A percentile compares a stretch with the other conserved stretches of the same genome.
Conservation (phyloP, 1,140 invertebrate genomes). For the Drosophila aff. region DNA sequence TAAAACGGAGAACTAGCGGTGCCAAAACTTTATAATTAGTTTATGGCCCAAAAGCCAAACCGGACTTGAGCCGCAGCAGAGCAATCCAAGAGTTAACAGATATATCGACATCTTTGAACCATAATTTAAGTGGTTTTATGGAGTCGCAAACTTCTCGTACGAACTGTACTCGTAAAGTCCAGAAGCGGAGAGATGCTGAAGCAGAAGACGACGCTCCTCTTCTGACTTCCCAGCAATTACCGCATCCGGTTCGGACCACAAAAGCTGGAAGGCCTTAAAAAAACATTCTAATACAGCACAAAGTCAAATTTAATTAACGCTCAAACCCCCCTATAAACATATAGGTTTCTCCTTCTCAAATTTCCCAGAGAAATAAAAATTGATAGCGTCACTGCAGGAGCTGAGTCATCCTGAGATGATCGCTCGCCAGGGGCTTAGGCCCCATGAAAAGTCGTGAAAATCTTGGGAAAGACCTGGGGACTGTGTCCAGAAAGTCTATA, state of each 20-base stretch:
- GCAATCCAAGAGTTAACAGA: not conserved
- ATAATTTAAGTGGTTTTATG: conserved; percentile 25
- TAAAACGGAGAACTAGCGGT: conserved; percentile 7
- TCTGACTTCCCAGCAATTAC: conserved; percentile 60
- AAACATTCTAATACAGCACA: conserved; percentile 29
- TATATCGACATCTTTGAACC: conserved; percentile 3
- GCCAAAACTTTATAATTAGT: conserved; percentile 7
- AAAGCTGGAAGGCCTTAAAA: conserved; percentile 34
- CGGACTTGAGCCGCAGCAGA: not conserved
- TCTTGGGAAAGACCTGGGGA: not conserved
- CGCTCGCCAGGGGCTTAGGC: not conserved
- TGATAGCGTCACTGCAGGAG: conserved; percentile 13
- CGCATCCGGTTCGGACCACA: conserved; percentile 75
- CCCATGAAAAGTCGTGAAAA: conserved; percentile 6
- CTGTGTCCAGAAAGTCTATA: conserved; percentile 14
- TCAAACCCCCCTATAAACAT: not conserved
- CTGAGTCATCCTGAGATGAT: conserved; percentile 12
- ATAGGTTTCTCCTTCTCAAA: not conserved
- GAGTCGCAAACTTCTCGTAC: conserved; percentile 4
- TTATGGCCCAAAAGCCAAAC: conserved; percentile 5
- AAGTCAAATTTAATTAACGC: conserved; percentile 49
- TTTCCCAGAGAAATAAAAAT: conserved; percentile 20
- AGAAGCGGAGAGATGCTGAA: conserved; percentile 2
- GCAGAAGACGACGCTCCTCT: not conserved
- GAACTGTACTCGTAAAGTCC: conserved; percentile 14